Evolutionary conservation across 2,113 vertebrate genomes (phyloP), one percentile per base, ranked within the genome.

Genomic region (Elachura formosa): DNA sequence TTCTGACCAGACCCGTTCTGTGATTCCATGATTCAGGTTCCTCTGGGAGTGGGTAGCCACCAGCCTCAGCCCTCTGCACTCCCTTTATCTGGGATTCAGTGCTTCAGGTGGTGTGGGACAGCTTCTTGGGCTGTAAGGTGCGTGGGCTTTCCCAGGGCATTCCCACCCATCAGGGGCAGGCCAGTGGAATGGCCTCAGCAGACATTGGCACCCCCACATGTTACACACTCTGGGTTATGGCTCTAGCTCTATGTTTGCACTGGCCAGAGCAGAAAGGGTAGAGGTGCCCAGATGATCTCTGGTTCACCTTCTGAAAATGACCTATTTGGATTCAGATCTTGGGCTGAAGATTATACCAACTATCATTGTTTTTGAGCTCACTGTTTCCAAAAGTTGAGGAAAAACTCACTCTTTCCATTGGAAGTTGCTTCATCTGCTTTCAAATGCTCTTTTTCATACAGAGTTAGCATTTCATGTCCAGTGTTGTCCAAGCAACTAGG

Each of bases 31-130:
- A 22, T 38, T 59, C 25, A 17, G 1, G 52, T 51, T 46, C 73
- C 11, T 12, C 66, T n/a, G n/a, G n/a, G n/a, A 16, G 38, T 7
- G 5, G 31, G 28, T 34, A 17, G 54, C 54, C n/a, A 25, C 43
- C 24, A 26, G 3, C 40, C 41, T 51, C 26, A 7, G 33, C 8
- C 10, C 24, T 18, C 28, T 8, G 3, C 23, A 3, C n/a, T 24
- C 20, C 23, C 2, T 14, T 31, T 24, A 1, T 2, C 10, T 2
- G 19, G 28, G 24, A 12, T 40, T 67, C 1, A 10, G 49, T 0
- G 2, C 34, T 43, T 29, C 0, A 7, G 28, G 16, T 41, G 49
- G 16, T 4, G 0, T 29, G 48, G 34, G 26, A n/a, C 4, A 8
- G 49, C 48, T 55, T 31, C 48, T 29, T 5, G 10, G 33, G 21